Base-by-base conservation (phyloP, 2,888 invertebrate species). In the Cyrtodaria siliqua region DNA sequence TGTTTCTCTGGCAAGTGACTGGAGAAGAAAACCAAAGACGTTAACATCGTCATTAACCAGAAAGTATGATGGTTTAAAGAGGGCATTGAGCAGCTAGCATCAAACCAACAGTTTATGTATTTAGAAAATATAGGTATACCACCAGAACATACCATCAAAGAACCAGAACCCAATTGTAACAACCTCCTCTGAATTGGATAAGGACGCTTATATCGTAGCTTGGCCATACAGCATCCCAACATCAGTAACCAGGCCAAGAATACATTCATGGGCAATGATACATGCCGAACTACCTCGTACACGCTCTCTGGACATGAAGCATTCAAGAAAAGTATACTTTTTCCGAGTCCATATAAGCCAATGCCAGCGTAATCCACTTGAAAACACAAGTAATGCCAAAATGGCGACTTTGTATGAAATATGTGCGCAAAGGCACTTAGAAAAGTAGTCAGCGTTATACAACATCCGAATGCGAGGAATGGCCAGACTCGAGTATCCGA, bases 331-430 rank as follows among this genome's bases (percentile, higher is more conserved):
- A 83, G 61, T 6, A 86, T 59, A 20, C 80, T 81, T 8, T 74
- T 81, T 16, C 87, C 88, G 9, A 87, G 72, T 6, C 75, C 77
- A 56, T 86, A 83, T 33, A 86, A 63, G 18, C 86, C 87, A 12
- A 89, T 86, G 12, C 88, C 90, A 16, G 83, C 82, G 68, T 89
- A 90, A 64, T 90, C 90, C 42, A 84, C 14, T 52, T 86, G 82
- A 64, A 83, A 89, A 64, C 86, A 86, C n/a, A 78, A 53, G 66
- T 86, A 87, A 66, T 90, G 90, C 18, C 79, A 63, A 26, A 69
- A 56, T 8, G 81, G 75, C 1, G 89, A 88, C 29, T 82, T 85
- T 14, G 87, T 85, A 57, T 89, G 89, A 16, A 89, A 67, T 2
- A 86, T 84, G 38, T 90, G 90, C 1, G 87, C 88, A 24, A 81